phyloP scores from a whole-genome alignment of 2,113 vertebrate genomes.

The Bubalus kerabau region DNA sequence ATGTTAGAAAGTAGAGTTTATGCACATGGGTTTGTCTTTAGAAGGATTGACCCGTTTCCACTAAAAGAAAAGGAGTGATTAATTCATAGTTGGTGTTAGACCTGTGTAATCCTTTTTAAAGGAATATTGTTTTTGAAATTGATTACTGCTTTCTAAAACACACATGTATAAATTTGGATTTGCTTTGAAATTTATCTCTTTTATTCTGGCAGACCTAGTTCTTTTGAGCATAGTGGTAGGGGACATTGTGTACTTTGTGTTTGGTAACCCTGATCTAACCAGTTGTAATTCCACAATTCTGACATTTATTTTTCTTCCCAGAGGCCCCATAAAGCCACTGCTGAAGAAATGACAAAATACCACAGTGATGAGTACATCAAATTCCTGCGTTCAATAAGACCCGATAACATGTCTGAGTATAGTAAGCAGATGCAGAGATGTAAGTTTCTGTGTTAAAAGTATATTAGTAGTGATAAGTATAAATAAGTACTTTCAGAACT shows the following conservation, averaged over 20 bases:
- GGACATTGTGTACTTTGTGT: not conserved
- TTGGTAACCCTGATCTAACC: not conserved
- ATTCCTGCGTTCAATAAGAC: slow-evolving; percentile 87
- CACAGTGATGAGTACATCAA: slow-evolving; percentile 90
- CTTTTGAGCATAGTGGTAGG: not conserved
- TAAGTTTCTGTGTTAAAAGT: slow-evolving; percentile 71
- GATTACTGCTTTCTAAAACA: not conserved
- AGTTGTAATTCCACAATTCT: not conserved
- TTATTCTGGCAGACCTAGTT: not conserved
- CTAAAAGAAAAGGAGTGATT: not conserved
- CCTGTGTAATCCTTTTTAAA: not conserved
- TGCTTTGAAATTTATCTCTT: not conserved
- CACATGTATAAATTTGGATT: not conserved
- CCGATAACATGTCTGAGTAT: slow-evolving; percentile 90
- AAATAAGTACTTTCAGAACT: slow-evolving; percentile 8
- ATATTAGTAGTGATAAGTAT: not conserved
- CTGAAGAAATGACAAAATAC: slow-evolving; percentile 90
- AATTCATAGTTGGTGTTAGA: not conserved
- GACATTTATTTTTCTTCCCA: slow-evolving; percentile 69
- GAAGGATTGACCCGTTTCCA: not conserved
- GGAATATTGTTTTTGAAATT: not conserved
- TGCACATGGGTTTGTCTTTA: not conserved
- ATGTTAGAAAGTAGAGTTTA: not conserved
- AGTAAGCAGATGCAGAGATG: slow-evolving; percentile 92
- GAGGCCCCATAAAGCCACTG: slow-evolving; percentile 88